Evolutionary conservation across 1,140 invertebrate genomes (phyloP).

Genomic region (Zaprionus gabonicus): DNA sequence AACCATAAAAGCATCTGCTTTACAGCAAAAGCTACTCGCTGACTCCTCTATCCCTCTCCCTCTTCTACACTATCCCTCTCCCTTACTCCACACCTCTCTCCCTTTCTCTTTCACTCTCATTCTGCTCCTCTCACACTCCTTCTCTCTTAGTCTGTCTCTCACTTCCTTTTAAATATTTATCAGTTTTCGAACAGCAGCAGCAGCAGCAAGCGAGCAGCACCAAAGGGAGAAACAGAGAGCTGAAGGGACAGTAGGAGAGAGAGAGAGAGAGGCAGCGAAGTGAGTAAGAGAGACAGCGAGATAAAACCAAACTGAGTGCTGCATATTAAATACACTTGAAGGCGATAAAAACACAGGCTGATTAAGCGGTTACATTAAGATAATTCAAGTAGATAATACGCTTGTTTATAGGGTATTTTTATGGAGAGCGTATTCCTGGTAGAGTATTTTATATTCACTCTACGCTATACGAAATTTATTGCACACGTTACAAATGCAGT

Average conservation of each 20-base stretch:
- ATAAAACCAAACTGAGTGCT: not conserved
- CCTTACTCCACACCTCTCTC: not conserved
- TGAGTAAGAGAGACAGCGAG: not conserved
- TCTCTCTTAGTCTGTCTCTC: not conserved
- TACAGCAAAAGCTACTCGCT: constrained; percentile 20
- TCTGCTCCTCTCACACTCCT: not conserved
- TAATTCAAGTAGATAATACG: constrained; percentile 9
- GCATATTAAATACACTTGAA: constrained; percentile 21
- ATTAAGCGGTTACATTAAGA: constrained; percentile 10
- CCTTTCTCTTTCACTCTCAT: not conserved
- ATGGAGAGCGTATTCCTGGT: not conserved
- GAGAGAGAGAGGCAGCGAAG: not conserved
- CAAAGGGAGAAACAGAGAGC: not conserved
- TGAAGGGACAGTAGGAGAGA: not conserved
- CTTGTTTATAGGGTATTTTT: constrained; percentile 2
- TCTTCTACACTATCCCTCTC: not conserved
- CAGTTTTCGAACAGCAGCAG: constrained; percentile 43
- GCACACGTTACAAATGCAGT: not conserved
- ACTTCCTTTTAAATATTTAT: constrained; percentile 69
- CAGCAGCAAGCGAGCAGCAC: not conserved
- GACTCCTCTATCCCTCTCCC: not conserved
- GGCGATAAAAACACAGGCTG: constrained; percentile 7
- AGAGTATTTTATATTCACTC: not conserved
- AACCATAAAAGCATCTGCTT: constrained; percentile 45
- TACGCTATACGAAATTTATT: not conserved